A percentile compares a stretch with the other conserved stretches of the same genome.
Evolutionary conservation across 2,888 invertebrate genomes (phyloP).

Genomic region (Creontiades dilutus): DNA sequence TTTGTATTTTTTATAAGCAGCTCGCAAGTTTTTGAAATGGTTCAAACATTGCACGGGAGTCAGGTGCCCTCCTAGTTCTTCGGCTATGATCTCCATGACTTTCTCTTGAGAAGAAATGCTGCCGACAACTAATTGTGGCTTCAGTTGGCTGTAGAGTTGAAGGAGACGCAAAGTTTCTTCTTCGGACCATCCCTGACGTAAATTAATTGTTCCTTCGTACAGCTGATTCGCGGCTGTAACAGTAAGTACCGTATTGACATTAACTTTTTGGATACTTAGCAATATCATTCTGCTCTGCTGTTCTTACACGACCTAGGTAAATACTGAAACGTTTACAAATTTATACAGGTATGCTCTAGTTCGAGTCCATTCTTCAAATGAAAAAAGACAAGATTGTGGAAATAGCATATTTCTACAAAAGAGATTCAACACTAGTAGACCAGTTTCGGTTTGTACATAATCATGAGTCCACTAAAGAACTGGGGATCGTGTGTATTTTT

Average conservation of each 20-base stretch:
- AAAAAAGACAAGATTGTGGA: too few relatives aligned
- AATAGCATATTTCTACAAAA: too few relatives aligned
- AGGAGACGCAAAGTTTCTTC: neutral
- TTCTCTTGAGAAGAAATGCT: conserved; percentile 19
- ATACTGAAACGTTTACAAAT: too few relatives aligned
- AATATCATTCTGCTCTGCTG: too few relatives aligned
- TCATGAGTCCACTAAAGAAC: too few relatives aligned
- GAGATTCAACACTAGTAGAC: too few relatives aligned
- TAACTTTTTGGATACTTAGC: too few relatives aligned
- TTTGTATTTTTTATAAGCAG: neutral
- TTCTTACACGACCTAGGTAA: too few relatives aligned
- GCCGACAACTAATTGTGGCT: neutral
- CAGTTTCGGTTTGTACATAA: too few relatives aligned
- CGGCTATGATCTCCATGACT: neutral
- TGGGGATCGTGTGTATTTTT: too few relatives aligned
- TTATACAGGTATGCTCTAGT: too few relatives aligned
- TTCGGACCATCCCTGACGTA: neutral
- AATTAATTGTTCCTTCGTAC: neutral
- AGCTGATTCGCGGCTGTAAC: neutral
- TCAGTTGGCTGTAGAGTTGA: neutral
- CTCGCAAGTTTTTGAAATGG: neutral
- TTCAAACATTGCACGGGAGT: neutral
- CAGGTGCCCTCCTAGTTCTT: neutral
- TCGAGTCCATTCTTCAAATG: too few relatives aligned
- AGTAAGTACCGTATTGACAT: neutral